Evolutionary conservation across 2,888 invertebrate genomes (phyloP).

Genomic region (Ephialtes manifestator): DNA sequence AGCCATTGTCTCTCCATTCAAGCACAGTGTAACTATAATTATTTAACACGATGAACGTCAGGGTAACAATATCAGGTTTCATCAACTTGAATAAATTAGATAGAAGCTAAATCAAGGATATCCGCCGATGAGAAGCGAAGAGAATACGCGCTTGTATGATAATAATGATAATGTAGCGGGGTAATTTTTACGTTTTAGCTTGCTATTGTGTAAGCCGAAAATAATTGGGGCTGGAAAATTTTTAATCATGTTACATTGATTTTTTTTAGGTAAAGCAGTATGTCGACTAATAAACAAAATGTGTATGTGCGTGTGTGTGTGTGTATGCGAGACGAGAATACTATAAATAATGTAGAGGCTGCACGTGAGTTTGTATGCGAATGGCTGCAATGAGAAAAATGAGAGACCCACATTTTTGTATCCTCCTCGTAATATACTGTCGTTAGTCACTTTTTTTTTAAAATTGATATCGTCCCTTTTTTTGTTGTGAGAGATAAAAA

Average conservation of each 20-base stretch:
- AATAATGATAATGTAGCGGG: constrained; percentile 19
- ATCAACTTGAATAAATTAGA: constrained; percentile 52
- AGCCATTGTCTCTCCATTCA: constrained; percentile 28
- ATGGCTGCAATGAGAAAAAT: not conserved
- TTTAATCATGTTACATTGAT: constrained; percentile 13
- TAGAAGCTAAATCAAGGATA: constrained; percentile 19
- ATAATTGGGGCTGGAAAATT: not conserved
- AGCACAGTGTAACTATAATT: constrained; percentile 16
- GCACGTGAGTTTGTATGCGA: constrained; percentile 12
- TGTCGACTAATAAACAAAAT: not conserved
- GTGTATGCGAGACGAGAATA: not conserved
- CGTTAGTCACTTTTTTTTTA: not conserved
- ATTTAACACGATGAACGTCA: constrained; percentile 55
- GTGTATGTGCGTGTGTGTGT: too few relatives aligned
- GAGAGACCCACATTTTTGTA: constrained; percentile 9
- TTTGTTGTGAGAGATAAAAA: not conserved
- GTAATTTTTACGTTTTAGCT: constrained; percentile 23
- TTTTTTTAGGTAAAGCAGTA: not conserved
- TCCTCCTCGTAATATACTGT: constrained; percentile 6
- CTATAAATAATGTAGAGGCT: constrained; percentile 9
- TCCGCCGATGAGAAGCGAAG: not conserved
- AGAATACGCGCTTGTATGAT: constrained; percentile 39
- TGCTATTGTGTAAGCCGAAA: not conserved
- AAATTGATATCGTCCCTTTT: not conserved
- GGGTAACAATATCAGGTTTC: constrained; percentile 66